Conservation (phyloP, 2,888 invertebrate species). For the Cephus pulcher region DNA sequence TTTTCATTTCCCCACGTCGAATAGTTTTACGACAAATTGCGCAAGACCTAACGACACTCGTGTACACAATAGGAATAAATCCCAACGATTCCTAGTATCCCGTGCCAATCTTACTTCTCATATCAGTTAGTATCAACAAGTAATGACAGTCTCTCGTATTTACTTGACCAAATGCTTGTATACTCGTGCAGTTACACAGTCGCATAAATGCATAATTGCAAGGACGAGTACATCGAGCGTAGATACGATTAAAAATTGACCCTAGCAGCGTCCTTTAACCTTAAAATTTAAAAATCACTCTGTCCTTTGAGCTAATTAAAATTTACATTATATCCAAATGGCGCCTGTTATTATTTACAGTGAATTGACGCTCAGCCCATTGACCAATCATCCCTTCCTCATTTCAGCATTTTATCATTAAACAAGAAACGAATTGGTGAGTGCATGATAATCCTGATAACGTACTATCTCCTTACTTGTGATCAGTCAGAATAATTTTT, state of each 20-base stretch:
- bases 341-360: background rate
- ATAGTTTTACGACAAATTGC: background rate
- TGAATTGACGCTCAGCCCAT: background rate
- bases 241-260: background rate
- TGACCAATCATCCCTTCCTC: background rate
- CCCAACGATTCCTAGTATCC: conserved; percentile 11
- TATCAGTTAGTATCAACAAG: background rate
- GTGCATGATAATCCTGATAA: background rate
- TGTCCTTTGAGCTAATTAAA: background rate
- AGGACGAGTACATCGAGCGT: background rate
- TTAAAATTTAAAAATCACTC: background rate
- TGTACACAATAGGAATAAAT: conserved; percentile 5
- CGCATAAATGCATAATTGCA: background rate
- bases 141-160: background rate
- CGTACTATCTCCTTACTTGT: background rate
- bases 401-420: background rate
- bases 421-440: background rate
- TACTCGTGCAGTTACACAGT: background rate
- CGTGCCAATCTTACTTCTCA: background rate
- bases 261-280: background rate
- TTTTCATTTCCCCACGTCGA: conserved; percentile 13
- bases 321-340: background rate
- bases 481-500: background rate
- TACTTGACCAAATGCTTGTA: background rate
- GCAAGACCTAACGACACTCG: conserved; percentile 10